These are phyloP conservation scores for Microplitis deprimator DNA, from an alignment of 2,888 invertebrate species.

Conservation along the genomic window DNA sequence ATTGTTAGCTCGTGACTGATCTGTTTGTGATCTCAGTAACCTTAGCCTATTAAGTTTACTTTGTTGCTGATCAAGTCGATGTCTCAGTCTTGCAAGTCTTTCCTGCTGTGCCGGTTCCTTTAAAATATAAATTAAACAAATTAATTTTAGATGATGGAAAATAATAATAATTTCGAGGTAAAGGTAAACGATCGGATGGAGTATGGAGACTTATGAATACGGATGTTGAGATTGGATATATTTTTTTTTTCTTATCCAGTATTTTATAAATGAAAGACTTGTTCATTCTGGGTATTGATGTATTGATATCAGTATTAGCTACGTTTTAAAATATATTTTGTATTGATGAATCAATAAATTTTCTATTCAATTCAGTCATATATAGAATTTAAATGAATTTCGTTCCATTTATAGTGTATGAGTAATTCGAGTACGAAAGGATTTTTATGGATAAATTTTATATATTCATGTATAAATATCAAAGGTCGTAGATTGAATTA, in stretches of 20 bases:
- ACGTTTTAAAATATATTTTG: not conserved
- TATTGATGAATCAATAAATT: not conserved
- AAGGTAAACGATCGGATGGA: slow-evolving; percentile 28
- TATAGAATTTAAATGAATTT: not conserved
- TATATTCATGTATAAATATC: not conserved
- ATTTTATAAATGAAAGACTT: not conserved
- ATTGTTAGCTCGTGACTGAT: slow-evolving; percentile 92
- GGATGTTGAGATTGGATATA: slow-evolving; percentile 2
- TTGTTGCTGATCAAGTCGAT: slow-evolving; percentile 95
- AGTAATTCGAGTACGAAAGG: not conserved
- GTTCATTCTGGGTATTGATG: not conserved
- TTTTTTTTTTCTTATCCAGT: slow-evolving; percentile 5
- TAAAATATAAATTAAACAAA: slow-evolving; percentile 40
- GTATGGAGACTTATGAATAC: slow-evolving; percentile 24
- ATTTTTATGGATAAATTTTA: not conserved
- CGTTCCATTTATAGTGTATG: not conserved
- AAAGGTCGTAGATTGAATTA: too few species aligned
- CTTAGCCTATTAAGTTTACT: slow-evolving; percentile 92
- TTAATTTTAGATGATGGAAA: not conserved
- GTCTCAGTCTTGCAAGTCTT: slow-evolving; percentile 87
- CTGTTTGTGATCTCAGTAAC: slow-evolving; percentile 93
- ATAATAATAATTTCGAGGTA: not conserved
- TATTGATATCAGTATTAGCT: not conserved
- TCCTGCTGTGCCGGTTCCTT: slow-evolving; percentile 90
- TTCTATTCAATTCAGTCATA: not conserved